Base-by-base conservation (phyloP, 1,140 invertebrate species). In the Drosophila rhopaloa region DNA sequence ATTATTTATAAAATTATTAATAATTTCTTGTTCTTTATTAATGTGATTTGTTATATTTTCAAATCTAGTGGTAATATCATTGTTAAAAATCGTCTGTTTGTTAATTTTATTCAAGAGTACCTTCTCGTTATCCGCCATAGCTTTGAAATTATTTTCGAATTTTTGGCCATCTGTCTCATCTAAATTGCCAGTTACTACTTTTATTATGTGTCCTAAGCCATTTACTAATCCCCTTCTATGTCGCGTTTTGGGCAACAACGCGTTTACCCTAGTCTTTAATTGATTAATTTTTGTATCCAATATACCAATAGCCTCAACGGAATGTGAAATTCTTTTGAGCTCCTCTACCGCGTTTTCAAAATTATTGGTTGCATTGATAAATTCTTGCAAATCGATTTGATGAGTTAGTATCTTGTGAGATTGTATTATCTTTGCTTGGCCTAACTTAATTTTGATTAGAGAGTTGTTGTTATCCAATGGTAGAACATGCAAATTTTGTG, bases 1-100 rank as follows among this genome's bases (percentile, higher is more conserved):
- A 47, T 27, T 13, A 47, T 47, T 47, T 27, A 48, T 48, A 29
- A 48, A 29, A 27, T 48, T 48, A 10, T 27, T 27, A 13, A 48
- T 48, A 14, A 43, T 43, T 43, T 43, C 0, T 29, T 48, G 46
- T 27, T 48, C 24, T 27, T 29, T 27, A 48, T 48, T 48, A 27
- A 48, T 48, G 46, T 48, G 46, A 13, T 13, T 27, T 7, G 11
- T 48, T 48, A 43, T 48, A 2, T 27, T 48, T 48, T 48, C 2
- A n/a, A 24, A 13, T 48, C 8, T 46, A 11, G 43, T 10, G 2
- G 7, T 43, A 16, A 43, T 16, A 7, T 43, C 7, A 4, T 43
- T 43, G 14, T 16, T 43, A 7, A 43, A 43, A 43, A 8, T 8
- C 14, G 41, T 43, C 2, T 43, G 41, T 7, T 2, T 16, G 14